phyloP scores from a whole-genome alignment of 1,140 invertebrate genomes.

The Bombyx mori region ASM3026992v2 NC_085123.1:12113501-12114000 shows the following conservation, averaged over 20 bases:
- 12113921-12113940: too few species aligned
- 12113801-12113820: conserved; percentile 6
- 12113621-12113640: not conserved
- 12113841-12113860: conserved; percentile 6
- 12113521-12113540: too few species aligned
- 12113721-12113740: conserved; percentile 39
- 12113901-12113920: too few species aligned
- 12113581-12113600: too few species aligned
- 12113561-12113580: too few species aligned
- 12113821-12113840: conserved; percentile 5
- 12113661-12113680: conserved; percentile 23
- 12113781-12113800: conserved; percentile 15
- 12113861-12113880: conserved; percentile 10
- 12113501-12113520: too few species aligned
- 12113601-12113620: not conserved
- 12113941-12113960: too few species aligned
- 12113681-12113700: conserved; percentile 28
- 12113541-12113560: too few species aligned
- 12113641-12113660: conserved; percentile 9
- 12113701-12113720: conserved; percentile 26
- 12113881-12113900: too few species aligned
- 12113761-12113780: conserved; percentile 33
- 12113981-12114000: too few species aligned
- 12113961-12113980: too few species aligned
- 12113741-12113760: conserved; percentile 19